Base-by-base conservation (phyloP, 2,797 vertebrate species). In the Apogon talboti region DNA sequence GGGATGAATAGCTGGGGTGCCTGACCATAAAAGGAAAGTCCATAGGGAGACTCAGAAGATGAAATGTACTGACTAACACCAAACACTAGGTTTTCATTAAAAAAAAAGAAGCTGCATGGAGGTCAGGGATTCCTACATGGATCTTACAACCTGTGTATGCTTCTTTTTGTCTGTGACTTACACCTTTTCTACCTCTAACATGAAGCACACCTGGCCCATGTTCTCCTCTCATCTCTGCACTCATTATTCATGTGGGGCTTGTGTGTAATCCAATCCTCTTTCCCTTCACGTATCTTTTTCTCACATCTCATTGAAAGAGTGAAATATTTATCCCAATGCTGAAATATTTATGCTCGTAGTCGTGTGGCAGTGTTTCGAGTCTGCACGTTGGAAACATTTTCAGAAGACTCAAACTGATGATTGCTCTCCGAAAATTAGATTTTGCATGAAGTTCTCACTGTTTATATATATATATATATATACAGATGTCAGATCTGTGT, bases 301-400 rank as follows among this genome's bases (percentile, higher is more conserved):
- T 85, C 80, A 78, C 74, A 78, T 87, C 83, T 84, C 78, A 87
- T 83, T 83, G 66, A 80, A 79, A 82, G 75, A 80, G 74, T 92
- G 74, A 92, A 92, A 91, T 91, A 92, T 91, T 92, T 83, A 94
- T 92, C 54, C 63, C 38, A 43, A 52, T 24, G 74, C 68, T 93
- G 61, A 91, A 94, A 92, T 92, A 92, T 93, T 93, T 61, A 91
- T 81, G 71, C 44, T 30, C 10, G 16, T 59, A 28, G 69, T 89
- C 65, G 24, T 78, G 64, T 79, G 65, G 51, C 76, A 40, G 11
- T 14, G 56, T 65, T 49, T 66, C 41, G 8, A 71, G 76, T 59
- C 60, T 51, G 42, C 11, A 4, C 40, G 41, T 3, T 18, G 42
- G 10, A 73, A 71, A 54, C 57, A 11, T 48, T 24, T 54, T 62